A percentile compares a stretch with the other conserved stretches of the same genome.
Conservation (phyloP, 1,140 invertebrate genomes). For the Cyphomyrmex costatus region DNA sequence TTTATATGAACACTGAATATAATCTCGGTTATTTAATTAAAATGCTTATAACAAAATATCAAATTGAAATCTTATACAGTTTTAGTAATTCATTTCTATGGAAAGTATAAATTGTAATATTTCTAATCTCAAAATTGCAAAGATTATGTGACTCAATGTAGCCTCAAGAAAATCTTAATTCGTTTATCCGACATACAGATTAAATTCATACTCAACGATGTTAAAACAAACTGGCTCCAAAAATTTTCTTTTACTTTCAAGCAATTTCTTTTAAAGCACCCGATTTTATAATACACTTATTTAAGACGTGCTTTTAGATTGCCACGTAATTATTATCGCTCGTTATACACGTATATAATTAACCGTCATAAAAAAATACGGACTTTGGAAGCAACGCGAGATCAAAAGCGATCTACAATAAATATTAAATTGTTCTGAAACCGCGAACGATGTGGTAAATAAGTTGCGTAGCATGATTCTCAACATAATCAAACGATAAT, state of each 20-base stretch:
- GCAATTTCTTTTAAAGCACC: constrained; percentile 48
- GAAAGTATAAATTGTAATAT: too few relatives aligned
- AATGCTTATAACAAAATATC: too few relatives aligned
- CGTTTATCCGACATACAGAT: not conserved
- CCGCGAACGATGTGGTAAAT: not conserved
- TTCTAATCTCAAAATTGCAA: too few relatives aligned
- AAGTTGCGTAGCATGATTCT: constrained; percentile 3
- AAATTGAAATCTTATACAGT: too few relatives aligned
- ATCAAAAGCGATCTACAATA: constrained; percentile 39
- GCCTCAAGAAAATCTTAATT: not conserved
- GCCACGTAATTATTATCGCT: constrained; percentile 52
- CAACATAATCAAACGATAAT: constrained; percentile 18
- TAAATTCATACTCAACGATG: constrained; percentile 16
- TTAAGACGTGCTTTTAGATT: constrained; percentile 43
- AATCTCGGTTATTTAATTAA: too few relatives aligned
- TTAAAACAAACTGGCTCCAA: not conserved
- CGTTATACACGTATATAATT: constrained; percentile 42
- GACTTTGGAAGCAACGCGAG: constrained; percentile 20
- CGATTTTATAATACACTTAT: constrained; percentile 48
- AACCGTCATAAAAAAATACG: constrained; percentile 37
- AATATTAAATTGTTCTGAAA: constrained; percentile 18
- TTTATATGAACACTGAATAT: too few relatives aligned
- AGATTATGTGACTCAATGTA: not conserved
- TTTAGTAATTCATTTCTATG: too few relatives aligned
- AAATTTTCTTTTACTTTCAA: constrained; percentile 39